Evolutionary conservation across 2,888 invertebrate species (phyloP), one percentile per base, ranked within the genome.

Genomic region (Tillus elongatus): DNA sequence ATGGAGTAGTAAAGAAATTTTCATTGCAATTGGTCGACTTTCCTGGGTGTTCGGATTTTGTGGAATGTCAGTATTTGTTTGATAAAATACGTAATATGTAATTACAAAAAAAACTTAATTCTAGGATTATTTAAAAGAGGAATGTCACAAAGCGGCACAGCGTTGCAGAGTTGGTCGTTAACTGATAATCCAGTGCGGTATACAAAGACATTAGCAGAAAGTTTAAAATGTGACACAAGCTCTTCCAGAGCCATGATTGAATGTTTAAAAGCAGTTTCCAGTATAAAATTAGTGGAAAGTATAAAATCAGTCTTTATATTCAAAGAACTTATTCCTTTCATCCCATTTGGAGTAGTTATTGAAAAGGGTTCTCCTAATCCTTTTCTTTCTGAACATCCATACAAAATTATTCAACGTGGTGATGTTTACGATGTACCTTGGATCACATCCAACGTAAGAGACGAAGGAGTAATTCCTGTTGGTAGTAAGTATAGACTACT

Each of bases 301-400:
- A 29, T 36, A 27, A 42, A 41, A 35, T 13, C 13, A 13, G 11
- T 36, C 24, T 10, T 41, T 40, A 32, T 40, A 13, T 37, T 32
- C 35, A 19, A 26, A 11, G 42, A 39, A 33, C 2, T 8, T 35
- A 28, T 34, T 15, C 48, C 63, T 26, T 57, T 58, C 8, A 30
- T 37, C 2, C 45, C 46, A 1, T 46, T 48, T 44, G 63, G 54
- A 3, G 64, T 65, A 2, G 58, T 61, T 13, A 16, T 43, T 6
- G 45, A 43, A 19, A 41, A 38, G 31, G 33, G 35, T n/a, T 12
- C 16, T 1, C 32, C 36, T 15, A 33, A 34, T 13, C 12, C 47
- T 2, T 63, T 65, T 40, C 35, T 66, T 3, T 52, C 49, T 3
- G 55, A 60, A 13, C 43, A 56, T 28, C 65, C 65, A 1, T 50